Evolutionary conservation across 2,888 invertebrate species (phyloP), one percentile per base, ranked within the genome.

Genomic region (Drosophila crucigera): DNA sequence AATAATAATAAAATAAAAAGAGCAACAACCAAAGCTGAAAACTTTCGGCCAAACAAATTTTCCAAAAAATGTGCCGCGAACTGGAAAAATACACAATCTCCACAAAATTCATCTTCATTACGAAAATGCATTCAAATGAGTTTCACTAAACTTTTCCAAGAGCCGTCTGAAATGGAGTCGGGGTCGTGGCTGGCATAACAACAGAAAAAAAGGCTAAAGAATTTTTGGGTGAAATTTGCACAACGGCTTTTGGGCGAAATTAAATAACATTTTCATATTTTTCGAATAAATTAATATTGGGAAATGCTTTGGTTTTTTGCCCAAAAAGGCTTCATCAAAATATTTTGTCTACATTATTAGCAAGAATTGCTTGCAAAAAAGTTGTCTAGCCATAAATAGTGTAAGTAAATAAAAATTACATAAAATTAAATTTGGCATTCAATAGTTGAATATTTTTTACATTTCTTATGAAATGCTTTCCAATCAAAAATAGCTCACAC

Each of bases 31-130:
- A 87, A 72, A 25, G 47, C 77, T 60, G 61, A 65, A 85, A 82
- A 47, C 47, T 73, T 85, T 82, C 84, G 73, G 70, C 54, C 74
- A 85, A 73, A 78, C 82, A 83, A 47, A 78, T 78, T 68, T 72
- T 68, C 74, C 82, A 77, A 77, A 82, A 86, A 76, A 75, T 85
- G 89, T 80, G 81, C 77, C 79, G 73, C 81, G 79, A 83, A 84
- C 87, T 77, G 87, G 87, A 87, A 89, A 89, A 87, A 87, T 87
- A 87, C 84, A 87, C 89, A 89, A 85, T 88, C 89, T 88, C 69
- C 82, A 82, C 47, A 47, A 47, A 83, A 86, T 85, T 86, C 82
- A 83, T 86, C 89, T 80, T 88, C 78, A 83, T 88, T 83, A 83
- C 75, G 78, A 75, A 80, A 88, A 82, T 86, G 89, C 85, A 86